Base-by-base conservation (phyloP, 2,888 invertebrate species). In the Thyatira batis region DNA sequence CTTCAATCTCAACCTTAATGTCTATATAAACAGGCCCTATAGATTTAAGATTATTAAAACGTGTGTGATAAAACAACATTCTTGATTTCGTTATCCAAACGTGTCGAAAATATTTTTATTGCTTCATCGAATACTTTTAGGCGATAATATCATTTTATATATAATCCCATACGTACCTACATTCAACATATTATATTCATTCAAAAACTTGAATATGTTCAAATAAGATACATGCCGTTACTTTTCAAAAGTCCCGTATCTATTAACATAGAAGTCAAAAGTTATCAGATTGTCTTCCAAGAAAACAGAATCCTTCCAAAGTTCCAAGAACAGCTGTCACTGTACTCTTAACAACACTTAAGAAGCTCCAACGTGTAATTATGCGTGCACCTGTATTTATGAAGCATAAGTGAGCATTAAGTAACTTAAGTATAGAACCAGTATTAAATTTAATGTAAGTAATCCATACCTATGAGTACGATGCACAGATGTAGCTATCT, bases 321-420 rank as follows among this genome's bases (percentile, higher is more conserved):
- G 49, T 72, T 80, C 76, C 61, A 57, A 67, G 75, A 78, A 78
- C 64, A 51, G 60, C 58, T 57, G 53, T 55, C 61, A 50, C 65
- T 67, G 64, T 71, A 64, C 62, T 71, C 72, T 75, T 73, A 73
- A 75, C 72, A 73, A 76, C 71, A 69, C 74, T 55, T 57, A 44
- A 27, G 28, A 25, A 53, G 57, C 54, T 57, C 54, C 52, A 51
- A 51, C 49, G 11, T 58, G 64, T 68, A 69, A 72, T 73, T 65
- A 71, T 48, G 20, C 9, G 10, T 63, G 53, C 59, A 60, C 55
- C 58, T 61, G 56, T 57, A 55, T 58, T 54, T 57, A 49, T 57
- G 54, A 54, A 46, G 45, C 51, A 58, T 57, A 55, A 55, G 45
- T 54, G 54, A 30, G 60, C 21, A 50, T 57, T 45, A 45, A 45